A percentile compares a stretch with the other conserved stretches of the same genome.
Evolutionary conservation across 2,888 invertebrate genomes (phyloP).

Genomic region (Xylocampa areola): DNA sequence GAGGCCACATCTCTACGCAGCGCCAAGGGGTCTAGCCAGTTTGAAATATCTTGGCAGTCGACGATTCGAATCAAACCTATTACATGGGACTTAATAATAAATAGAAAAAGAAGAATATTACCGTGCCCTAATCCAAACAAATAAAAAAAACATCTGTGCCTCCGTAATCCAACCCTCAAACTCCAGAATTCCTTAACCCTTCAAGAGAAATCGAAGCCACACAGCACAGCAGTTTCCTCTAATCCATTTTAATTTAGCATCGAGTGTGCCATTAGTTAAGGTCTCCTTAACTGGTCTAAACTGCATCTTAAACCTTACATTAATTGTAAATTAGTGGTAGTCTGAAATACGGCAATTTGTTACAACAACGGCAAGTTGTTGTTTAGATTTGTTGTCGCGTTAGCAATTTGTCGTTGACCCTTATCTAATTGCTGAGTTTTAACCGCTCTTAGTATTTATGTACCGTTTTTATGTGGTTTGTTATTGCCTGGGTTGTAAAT

Average conservation of each 20-base stretch:
- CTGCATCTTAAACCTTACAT: conserved; percentile 72
- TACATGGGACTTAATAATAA: too few relatives aligned
- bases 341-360: conserved; percentile 74
- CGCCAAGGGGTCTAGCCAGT: too few relatives aligned
- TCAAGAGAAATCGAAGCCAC: conserved; percentile 45
- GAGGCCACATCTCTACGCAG: too few relatives aligned
- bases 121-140: too few relatives aligned
- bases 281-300: conserved; percentile 72
- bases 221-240: conserved; percentile 40
- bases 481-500: conserved; percentile 51
- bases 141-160: too few relatives aligned
- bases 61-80: too few relatives aligned
- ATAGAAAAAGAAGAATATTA: too few relatives aligned
- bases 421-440: conserved; percentile 57
- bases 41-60: too few relatives aligned
- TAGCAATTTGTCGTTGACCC: conserved; percentile 52
- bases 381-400: conserved; percentile 63
- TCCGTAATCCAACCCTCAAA: conserved; percentile 6
- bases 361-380: conserved; percentile 71
- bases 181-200: conserved; percentile 25
- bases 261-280: conserved; percentile 67
- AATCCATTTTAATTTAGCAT: conserved; percentile 61
- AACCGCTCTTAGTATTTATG: conserved; percentile 50
- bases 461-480: conserved; percentile 48
- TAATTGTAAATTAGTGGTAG: conserved; percentile 79